Percentiles rank a stretch among this genome's conserved stretches.
phyloP scores from a whole-genome alignment of 2,797 vertebrate species.

The Acanthurus leucopareius region DNA sequence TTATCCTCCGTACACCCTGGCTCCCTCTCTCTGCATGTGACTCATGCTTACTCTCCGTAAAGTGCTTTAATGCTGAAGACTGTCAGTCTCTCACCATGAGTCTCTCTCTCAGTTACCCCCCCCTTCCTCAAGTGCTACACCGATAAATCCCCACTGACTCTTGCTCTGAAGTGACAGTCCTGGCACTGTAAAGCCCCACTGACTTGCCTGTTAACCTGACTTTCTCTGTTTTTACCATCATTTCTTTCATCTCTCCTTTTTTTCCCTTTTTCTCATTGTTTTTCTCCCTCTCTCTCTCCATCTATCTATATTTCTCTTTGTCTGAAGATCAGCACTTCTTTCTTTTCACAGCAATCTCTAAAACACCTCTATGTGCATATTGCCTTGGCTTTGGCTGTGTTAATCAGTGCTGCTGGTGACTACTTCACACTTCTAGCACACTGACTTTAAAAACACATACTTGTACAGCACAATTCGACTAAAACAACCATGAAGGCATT shows the following conservation, averaged over 20 bases:
- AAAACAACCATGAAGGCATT: background rate
- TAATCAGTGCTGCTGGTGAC: constrained; percentile 33
- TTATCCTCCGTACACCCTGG: constrained; percentile 4
- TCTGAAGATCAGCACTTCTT: no score
- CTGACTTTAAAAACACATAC: constrained; percentile 5
- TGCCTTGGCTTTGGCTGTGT: background rate
- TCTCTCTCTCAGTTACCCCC: constrained; percentile 2
- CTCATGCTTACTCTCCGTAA: background rate
- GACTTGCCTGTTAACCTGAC: constrained; percentile 30
- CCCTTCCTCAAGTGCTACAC: constrained; percentile 31
- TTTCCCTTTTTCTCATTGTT: background rate
- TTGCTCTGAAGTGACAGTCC: constrained; percentile 1
- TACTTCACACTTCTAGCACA: constrained; percentile 15
- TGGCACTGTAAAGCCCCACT: constrained; percentile 5
- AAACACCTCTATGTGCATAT: no score
- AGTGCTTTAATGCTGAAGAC: constrained; percentile 17
- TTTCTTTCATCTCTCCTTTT: constrained; percentile 4
- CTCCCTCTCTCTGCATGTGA: background rate
- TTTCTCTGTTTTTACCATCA: constrained; percentile 1
- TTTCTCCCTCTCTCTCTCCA: background rate
- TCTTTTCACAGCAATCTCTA: no score
- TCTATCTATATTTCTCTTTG: background rate
- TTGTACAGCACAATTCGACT: constrained; percentile 4
- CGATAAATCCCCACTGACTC: constrained; percentile 14
- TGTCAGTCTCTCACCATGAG: constrained; percentile 25